These are phyloP conservation scores for honey bee (Apis mellifera) DNA, from an alignment of 1,140 invertebrate genomes.

Conservation along the genomic window DNA sequence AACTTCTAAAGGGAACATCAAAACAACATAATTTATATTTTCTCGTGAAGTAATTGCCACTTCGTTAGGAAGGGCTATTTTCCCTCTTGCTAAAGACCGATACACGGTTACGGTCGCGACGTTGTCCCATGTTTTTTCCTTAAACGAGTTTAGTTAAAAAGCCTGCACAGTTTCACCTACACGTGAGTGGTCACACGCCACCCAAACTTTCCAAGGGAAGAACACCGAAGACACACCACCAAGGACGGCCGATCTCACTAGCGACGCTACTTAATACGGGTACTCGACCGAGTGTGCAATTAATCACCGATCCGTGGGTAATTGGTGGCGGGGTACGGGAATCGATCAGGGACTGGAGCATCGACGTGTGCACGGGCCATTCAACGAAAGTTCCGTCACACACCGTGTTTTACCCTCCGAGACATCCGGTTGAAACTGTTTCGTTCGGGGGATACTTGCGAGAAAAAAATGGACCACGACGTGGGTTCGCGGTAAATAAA, in stretches of 20 bases:
- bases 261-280: conserved; percentile 58
- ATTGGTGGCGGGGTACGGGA: conserved; percentile 47
- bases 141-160: conserved; percentile 39
- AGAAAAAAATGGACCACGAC: too few relatives aligned
- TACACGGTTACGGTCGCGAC: background rate
- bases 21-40: background rate
- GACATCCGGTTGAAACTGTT: conserved; percentile 23
- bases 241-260: conserved; percentile 51
- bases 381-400: conserved; percentile 55
- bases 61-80: background rate
- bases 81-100: background rate
- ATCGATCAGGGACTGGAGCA: conserved; percentile 42
- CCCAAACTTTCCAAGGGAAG: conserved; percentile 39
- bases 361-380: conserved; percentile 40
- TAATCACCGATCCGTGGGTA: conserved; percentile 57
- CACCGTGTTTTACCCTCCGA: background rate
- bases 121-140: conserved; percentile 22
- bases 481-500: background rate
- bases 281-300: conserved; percentile 55
- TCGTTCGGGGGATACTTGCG: background rate
- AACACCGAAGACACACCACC: conserved; percentile 21
- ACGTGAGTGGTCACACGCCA: conserved; percentile 43
- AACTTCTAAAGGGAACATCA: background rate
- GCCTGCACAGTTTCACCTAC: conserved; percentile 21
- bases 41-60: background rate